phyloP scores from a whole-genome alignment of 1,140 invertebrate genomes.

The Bombus terrestris region DNA sequence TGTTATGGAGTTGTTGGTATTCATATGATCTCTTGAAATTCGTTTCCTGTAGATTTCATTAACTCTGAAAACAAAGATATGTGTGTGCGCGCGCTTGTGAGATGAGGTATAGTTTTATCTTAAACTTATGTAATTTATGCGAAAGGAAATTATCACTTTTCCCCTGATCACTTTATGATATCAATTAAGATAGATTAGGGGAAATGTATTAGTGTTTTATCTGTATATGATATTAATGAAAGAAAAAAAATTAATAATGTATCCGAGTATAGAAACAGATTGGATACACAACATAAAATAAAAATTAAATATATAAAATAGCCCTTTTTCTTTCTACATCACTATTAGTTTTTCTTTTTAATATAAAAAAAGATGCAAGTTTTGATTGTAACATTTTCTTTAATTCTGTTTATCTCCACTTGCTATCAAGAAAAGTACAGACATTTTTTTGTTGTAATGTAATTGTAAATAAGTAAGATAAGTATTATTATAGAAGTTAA shows the following conservation, averaged over 20 bases:
- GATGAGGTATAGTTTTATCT: neutral
- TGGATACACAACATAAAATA: constrained; percentile 47
- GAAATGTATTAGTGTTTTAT: constrained; percentile 41
- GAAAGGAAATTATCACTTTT: constrained; percentile 3
- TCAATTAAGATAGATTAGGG: neutral
- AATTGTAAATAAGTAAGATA: neutral
- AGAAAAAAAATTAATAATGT: constrained; percentile 36
- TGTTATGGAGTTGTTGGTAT: neutral
- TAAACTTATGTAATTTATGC: constrained; percentile 38
- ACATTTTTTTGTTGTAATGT: neutral
- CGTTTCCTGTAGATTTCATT: constrained; percentile 22
- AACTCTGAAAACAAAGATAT: neutral
- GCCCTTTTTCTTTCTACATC: neutral
- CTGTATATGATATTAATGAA: constrained; percentile 50
- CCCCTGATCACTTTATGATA: constrained; percentile 24
- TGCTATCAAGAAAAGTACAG: neutral
- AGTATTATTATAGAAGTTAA: neutral
- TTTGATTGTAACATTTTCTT: neutral
- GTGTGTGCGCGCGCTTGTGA: neutral
- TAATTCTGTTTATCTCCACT: neutral
- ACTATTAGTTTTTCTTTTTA: neutral
- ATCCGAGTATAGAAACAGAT: constrained; percentile 48
- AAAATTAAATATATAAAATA: constrained; percentile 32
- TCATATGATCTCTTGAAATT: constrained; percentile 45
- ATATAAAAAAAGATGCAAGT: neutral